Percentiles rank a stretch among this genome's conserved stretches.
phyloP scores from a whole-genome alignment of 2,113 vertebrate genomes.

The Tylochromis polylepis region DNA sequence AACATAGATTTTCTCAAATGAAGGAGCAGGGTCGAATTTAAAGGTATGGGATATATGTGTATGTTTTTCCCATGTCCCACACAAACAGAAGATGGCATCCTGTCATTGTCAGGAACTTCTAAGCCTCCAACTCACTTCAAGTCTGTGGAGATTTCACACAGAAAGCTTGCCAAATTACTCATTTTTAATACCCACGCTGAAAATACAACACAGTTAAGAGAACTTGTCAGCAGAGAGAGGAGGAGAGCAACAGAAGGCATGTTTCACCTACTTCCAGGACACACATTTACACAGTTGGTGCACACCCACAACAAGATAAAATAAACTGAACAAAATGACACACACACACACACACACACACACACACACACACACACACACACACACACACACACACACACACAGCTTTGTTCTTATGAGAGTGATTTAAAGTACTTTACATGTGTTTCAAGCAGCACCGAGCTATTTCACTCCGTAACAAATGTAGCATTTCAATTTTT shows the following conservation, averaged over 20 bases:
- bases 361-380: neutral
- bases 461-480: neutral
- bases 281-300: slow-evolving; percentile 56
- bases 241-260: slow-evolving; percentile 52
- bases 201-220: slow-evolving; percentile 41
- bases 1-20: neutral
- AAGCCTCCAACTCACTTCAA: slow-evolving; percentile 22
- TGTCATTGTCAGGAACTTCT: slow-evolving; percentile 36
- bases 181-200: slow-evolving; percentile 48
- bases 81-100: slow-evolving; percentile 35
- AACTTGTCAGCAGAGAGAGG: slow-evolving; percentile 36
- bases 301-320: slow-evolving; percentile 56
- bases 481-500: neutral
- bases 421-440: neutral
- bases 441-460: neutral
- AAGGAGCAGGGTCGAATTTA: neutral
- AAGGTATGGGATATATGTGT: neutral
- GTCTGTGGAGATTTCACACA: slow-evolving; percentile 39
- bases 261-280: slow-evolving; percentile 57
- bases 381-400: neutral
- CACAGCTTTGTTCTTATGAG: neutral
- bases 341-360: neutral
- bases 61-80: neutral
- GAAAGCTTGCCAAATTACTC: slow-evolving; percentile 45
- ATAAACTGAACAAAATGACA: slow-evolving; percentile 48